A percentile compares a stretch with the other conserved stretches of the same genome.
Conservation (phyloP, 2,113 vertebrate species). For the Syngnathus floridae region DNA sequence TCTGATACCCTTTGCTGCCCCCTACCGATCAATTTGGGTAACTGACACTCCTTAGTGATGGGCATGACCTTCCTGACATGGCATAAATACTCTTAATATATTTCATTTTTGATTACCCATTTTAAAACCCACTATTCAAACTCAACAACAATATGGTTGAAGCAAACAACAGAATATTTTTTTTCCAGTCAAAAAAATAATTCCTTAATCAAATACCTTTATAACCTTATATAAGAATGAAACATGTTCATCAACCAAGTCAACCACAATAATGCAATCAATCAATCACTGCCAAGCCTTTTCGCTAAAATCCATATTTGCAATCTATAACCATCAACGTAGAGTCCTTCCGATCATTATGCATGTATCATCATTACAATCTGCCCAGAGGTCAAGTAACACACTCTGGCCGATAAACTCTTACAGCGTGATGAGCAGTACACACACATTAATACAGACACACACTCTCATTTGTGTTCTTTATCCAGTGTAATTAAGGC, state of each 20-base stretch:
- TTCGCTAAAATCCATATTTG: too few species aligned
- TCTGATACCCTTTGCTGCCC: constrained; percentile 33
- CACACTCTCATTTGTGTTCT: constrained; percentile 20
- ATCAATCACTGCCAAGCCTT: not conserved
- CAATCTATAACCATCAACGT: not conserved
- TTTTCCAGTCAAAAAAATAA: too few species aligned
- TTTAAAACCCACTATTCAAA: too few species aligned
- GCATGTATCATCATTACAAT: not conserved
- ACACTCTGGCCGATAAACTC: not conserved
- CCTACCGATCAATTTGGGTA: constrained; percentile 38
- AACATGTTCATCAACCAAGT: not conserved
- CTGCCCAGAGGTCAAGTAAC: not conserved
- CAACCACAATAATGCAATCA: too few species aligned
- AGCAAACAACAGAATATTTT: too few species aligned
- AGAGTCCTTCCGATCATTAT: not conserved
- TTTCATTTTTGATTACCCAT: too few species aligned
- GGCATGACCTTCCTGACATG: too few species aligned
- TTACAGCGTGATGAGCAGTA: not conserved
- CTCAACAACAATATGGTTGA: too few species aligned
- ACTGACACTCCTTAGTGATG: constrained; percentile 5
- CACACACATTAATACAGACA: constrained; percentile 3
- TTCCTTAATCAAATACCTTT: too few species aligned
- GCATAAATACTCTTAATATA: too few species aligned
- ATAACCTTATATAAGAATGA: too few species aligned
- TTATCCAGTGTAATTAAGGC: constrained; percentile 57